A percentile compares a stretch with the other conserved stretches of the same genome.
Conservation (phyloP, 2,113 vertebrate genomes). For the Carettochelys insculpta region DNA sequence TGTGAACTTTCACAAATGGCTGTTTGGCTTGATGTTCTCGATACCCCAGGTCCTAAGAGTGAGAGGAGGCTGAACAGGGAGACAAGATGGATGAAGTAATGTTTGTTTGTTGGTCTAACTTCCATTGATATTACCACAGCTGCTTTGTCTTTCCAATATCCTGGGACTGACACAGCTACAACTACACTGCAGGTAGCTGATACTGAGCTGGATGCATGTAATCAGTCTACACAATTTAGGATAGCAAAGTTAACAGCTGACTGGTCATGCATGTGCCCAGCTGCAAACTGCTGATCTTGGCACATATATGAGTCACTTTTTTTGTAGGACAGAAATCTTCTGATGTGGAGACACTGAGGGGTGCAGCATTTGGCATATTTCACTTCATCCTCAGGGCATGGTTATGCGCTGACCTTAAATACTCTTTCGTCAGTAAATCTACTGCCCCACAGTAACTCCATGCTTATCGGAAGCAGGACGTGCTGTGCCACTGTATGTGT, state of each 20-base stretch:
- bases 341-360: not conserved
- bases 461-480: not conserved
- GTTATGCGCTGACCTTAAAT: not conserved
- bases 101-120: not conserved
- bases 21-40: not conserved
- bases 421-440: not conserved
- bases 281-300: not conserved
- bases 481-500: not conserved
- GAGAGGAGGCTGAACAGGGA: not conserved
- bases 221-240: not conserved
- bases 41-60: not conserved
- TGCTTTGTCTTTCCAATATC: not conserved
- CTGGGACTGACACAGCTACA: not conserved
- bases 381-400: not conserved
- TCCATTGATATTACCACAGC: not conserved
- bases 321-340: not conserved
- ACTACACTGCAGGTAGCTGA: not conserved
- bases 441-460: not conserved
- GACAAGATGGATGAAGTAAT: not conserved
- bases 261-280: not conserved
- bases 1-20: not conserved
- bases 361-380: not conserved
- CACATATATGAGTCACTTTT: not conserved
- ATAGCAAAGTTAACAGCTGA: not conserved
- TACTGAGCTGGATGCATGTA: not conserved